Evolutionary conservation across 1,140 invertebrate species (phyloP), one percentile per base, ranked within the genome.

Genomic region (Agraylea sexmaculata): DNA sequence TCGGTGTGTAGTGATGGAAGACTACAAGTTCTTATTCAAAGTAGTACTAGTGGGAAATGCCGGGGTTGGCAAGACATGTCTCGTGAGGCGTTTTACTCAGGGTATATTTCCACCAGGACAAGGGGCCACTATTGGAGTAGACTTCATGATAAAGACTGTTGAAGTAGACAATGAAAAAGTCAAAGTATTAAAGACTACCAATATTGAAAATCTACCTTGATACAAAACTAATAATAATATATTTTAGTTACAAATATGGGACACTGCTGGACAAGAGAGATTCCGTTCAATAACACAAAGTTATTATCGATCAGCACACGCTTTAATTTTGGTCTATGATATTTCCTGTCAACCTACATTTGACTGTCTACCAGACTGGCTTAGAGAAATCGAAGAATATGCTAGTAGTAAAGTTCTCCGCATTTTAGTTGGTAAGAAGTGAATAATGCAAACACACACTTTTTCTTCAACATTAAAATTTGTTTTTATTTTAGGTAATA

Each of bases 61-160:
- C 50, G 88, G 88, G 25, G 89, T 94, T 45, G 89, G 89, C 20
- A 93, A 93, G 65, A 92, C 89, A 27, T 92, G 88, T 68, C 70
- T 93, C 31, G 86, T 93, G 32, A 71, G 87, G 45, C 70, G 87
- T 52, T 94, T 87, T 68, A 83, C 86, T 21, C 85, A 89, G 66
- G 90, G 89, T 1, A 63, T 94, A 12, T 95, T 94, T 70, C 90
- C 90, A 23, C 88, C 88, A 20, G 89, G 90, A 25, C 93, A 98
- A 73, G 93, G 93, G 39, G 93, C 91, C 43, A 99, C 94, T 2
- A 98, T 99, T 52, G 94, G 94, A 41, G 94, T 99, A 10, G 94
- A 99, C 73, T 99, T 99, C 60, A 97, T 95, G 78, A 98, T 98
- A 54, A 96, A 97, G 70, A 97, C 92, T 42, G 82, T 98, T 6